phyloP scores from a whole-genome alignment of 2,797 vertebrate genomes.

The Balearica regulorum region DNA sequence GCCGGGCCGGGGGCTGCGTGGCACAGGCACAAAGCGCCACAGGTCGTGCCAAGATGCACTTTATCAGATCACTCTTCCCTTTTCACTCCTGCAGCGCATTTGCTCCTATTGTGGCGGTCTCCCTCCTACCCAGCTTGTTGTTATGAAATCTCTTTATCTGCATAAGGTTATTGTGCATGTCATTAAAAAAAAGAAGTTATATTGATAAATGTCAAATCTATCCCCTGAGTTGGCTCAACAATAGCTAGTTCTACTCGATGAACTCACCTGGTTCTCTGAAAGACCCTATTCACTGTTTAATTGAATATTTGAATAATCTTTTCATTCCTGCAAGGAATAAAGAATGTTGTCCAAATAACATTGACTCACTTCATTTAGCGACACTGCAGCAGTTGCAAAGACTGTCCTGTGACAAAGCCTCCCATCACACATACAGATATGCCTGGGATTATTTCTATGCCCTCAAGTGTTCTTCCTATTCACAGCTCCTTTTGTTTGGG shows the following conservation, averaged over 20 bases:
- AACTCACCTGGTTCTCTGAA: conserved; percentile 88
- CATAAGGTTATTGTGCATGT: conserved; percentile 63
- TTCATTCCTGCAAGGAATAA: conserved; percentile 94
- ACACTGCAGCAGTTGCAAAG: conserved; percentile 78
- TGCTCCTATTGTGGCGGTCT: background rate
- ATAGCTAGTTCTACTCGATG: conserved; percentile 75
- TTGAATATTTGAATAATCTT: conserved; percentile 99
- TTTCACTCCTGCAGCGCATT: conserved; percentile 6
- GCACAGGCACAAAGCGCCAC: background rate
- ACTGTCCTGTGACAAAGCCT: conserved; percentile 82
- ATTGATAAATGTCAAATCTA: conserved; percentile 71
- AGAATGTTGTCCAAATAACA: conserved; percentile 88
- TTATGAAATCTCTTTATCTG: conserved; percentile 68
- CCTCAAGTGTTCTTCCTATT: conserved; percentile 92
- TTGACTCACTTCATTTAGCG: conserved; percentile 79
- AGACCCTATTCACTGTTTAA: conserved; percentile 93
- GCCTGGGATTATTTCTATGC: conserved; percentile 83
- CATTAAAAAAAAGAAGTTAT: conserved; percentile 63
- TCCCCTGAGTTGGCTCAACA: conserved; percentile 71
- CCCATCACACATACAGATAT: conserved; percentile 74
- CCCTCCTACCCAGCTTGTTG: conserved; percentile 19
- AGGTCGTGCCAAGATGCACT: background rate
- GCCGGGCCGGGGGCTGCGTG: rapidly evolving
- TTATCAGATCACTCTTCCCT: conserved; percentile 29
- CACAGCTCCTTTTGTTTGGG: conserved; percentile 88